Base-by-base conservation (phyloP, 2,888 invertebrate genomes). In the Biston betularia region DNA sequence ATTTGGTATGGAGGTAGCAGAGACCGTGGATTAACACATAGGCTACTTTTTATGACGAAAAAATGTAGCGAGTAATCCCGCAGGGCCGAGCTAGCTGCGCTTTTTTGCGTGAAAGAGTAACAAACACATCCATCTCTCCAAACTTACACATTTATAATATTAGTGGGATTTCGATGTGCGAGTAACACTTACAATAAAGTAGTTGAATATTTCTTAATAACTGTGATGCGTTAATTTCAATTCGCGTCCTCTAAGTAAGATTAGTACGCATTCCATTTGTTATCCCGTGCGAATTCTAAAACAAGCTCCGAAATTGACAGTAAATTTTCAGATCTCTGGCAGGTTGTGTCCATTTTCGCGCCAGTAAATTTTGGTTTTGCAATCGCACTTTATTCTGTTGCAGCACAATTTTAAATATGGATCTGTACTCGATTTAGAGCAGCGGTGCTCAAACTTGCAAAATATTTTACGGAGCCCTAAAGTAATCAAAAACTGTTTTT, bases 291-390 rank as follows among this genome's bases (percentile, higher is more conserved):
- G 54, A 67, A 67, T 64, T 55, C 58, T 45, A 45, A 66, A 56
- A 40, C 46, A 15, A 44, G 49, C 33, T 49, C 15, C 53, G 14
- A 64, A 68, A 64, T 62, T 40, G 64, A 53, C 55, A 56, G 60
- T 69, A 67, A 69, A 69, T 71, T 65, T 48, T 15, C 49, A 49
- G 53, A 15, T n/a, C 10, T 38, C 34, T 60, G 67, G 53, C 69
- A 69, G 66, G 40, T 48, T 33, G 42, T 38, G 64, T 62, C 63
- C 71, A 67, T 62, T 59, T 53, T 59, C 45, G 14, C 40, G 50
- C 40, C n/a, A 24, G 63, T 65, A 68, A 66, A 68, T 66, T 59
- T n/a, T 44, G 24, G 50, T 40, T 24, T 60, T 24, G 42, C 57
- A 46, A 44, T 45, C 54, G 15, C 48, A 53, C 56, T 56, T 24